Evolutionary conservation across 2,113 vertebrate genomes (phyloP), one percentile per base, ranked within the genome.

Genomic region (Macrotus californicus): DNA sequence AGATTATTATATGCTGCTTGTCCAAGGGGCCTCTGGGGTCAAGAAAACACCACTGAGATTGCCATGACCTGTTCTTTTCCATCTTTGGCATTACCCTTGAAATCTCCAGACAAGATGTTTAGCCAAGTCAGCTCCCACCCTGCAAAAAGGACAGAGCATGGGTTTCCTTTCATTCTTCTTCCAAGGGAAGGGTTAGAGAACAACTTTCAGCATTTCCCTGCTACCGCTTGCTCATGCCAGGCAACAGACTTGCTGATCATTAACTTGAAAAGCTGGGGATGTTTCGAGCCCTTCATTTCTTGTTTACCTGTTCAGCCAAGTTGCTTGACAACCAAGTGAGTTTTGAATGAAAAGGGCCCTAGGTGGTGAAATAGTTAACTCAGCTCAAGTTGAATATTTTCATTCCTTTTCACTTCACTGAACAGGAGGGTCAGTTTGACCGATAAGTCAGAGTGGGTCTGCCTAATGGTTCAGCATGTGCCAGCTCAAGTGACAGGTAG

Each of bases 1-100:
- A 93, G 88, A 97, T 96, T 95, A 95, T 97, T 93, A 89, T 61
- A 89, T 31, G 41, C 46, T 96, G 86, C 79, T 95, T 67, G 92
- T 81, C 90, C 95, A 82, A 48, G 67, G 82, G 69, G 29, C 75
- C 90, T 79, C 36, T 29, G 43, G 77, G 73, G 73, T 91, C 85
- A 75, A 87, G 77, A 95, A 92, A 96, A 93, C 82, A 79, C 81
- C 79, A 52, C 77, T 34, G 69, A 77, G 88, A 56, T 46, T 21
- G 54, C 67, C 61, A 50, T 39, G 70, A 61, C 85, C 83, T 93
- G 94, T 79, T 96, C 67, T 91, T 85, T 94, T 81, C 56, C 48
- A 66, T 82, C 64, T 93, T 96, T 88, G 72, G 39, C 88, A 52
- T 86, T 72, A 41, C 75, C 67, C 85, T 94, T 87, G 85, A 95